Evolutionary conservation across 2,888 invertebrate genomes (phyloP).

Genomic region (Argyresthia albistria): DNA sequence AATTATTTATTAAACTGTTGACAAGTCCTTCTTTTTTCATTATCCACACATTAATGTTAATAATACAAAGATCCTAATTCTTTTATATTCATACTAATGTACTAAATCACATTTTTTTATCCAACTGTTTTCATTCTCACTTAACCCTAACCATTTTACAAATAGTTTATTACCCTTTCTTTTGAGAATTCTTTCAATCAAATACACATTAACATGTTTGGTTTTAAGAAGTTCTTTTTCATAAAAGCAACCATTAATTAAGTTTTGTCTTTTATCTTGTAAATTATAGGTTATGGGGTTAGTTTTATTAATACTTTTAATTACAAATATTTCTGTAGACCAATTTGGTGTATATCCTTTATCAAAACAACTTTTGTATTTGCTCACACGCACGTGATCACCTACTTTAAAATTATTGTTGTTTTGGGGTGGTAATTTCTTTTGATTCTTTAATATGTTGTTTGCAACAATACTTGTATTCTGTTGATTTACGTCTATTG

Average conservation of each 20-base stretch:
- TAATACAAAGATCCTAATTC: too few relatives aligned
- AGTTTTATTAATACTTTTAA: conserved; percentile 17
- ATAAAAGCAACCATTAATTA: conserved; percentile 24
- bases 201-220: conserved; percentile 22
- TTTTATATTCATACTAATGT: neutral
- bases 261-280: conserved; percentile 18
- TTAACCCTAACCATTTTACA: conserved; percentile 11
- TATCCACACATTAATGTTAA: too few relatives aligned
- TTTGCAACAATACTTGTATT: neutral
- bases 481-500: neutral
- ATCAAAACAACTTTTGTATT: conserved; percentile 14
- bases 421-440: neutral
- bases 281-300: conserved; percentile 19
- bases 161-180: conserved; percentile 4
- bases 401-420: conserved; percentile 13
- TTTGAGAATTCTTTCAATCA: conserved; percentile 19
- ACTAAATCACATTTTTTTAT: conserved; percentile 9
- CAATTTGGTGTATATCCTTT: conserved; percentile 23
- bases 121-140: conserved; percentile 13
- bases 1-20: too few relatives aligned
- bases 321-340: conserved; percentile 21
- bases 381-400: conserved; percentile 17
- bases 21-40: too few relatives aligned
- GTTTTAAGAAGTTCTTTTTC: conserved; percentile 21
- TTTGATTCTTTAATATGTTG: neutral